A percentile compares a stretch with the other conserved stretches of the same genome.
Evolutionary conservation across 2,888 invertebrate species (phyloP).

Genomic region (Drosophila austrosaltans): DNA sequence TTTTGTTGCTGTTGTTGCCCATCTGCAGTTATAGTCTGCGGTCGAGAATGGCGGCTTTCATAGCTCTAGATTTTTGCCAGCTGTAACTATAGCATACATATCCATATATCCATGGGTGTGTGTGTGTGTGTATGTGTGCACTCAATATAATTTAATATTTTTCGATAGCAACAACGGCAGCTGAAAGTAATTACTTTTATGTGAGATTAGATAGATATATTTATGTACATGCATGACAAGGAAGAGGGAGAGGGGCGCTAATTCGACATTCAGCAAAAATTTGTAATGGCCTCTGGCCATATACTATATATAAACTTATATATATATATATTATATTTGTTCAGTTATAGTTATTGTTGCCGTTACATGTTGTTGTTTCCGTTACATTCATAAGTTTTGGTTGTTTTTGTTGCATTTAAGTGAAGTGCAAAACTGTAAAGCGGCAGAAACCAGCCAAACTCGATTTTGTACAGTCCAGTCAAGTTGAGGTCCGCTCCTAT

Average conservation of each 20-base stretch:
- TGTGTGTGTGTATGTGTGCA: slow-evolving; percentile 51
- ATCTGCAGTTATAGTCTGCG: slow-evolving; percentile 55
- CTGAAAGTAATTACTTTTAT: slow-evolving; percentile 77
- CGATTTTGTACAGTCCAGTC: slow-evolving; percentile 36
- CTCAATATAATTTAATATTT: slow-evolving; percentile 79
- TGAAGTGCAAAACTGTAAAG: slow-evolving; percentile 58
- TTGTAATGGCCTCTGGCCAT: slow-evolving; percentile 58
- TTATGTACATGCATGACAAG: slow-evolving; percentile 48
- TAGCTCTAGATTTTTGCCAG: slow-evolving; percentile 14
- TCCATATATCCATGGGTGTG: slow-evolving; percentile 10
- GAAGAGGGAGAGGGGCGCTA: slow-evolving; percentile 43
- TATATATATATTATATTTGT: slow-evolving; percentile 21
- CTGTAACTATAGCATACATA: slow-evolving; percentile 6
- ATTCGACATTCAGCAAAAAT: slow-evolving; percentile 69
- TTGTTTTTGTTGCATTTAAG: slow-evolving; percentile 56
- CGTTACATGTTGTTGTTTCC: slow-evolving; percentile 52
- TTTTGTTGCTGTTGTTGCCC: too few species aligned
- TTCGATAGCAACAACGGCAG: slow-evolving; percentile 74
- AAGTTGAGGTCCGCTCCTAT: slow-evolving; percentile 27
- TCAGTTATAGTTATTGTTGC: slow-evolving; percentile 37
- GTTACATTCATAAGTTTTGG: slow-evolving; percentile 29
- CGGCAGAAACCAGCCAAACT: slow-evolving; percentile 28
- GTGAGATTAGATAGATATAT: slow-evolving; percentile 77
- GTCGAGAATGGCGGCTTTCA: slow-evolving; percentile 41
- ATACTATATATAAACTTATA: slow-evolving; percentile 22